phyloP scores from a whole-genome alignment of 2,888 invertebrate species.

The Meghimatium bilineatum region DNA sequence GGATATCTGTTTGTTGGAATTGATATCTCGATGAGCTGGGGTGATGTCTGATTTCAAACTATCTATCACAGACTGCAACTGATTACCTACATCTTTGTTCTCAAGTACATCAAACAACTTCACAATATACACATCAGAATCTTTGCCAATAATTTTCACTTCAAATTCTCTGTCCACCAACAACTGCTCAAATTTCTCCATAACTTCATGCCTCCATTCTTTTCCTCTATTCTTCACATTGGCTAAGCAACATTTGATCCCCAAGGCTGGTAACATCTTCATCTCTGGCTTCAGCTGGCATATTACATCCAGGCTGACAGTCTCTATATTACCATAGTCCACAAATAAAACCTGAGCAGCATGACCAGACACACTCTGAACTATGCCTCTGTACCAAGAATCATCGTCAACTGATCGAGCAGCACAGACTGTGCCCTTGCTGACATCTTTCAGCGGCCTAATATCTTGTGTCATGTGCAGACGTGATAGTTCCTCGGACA shows the following conservation, averaged over 20 bases:
- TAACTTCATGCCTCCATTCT: conserved; percentile 58
- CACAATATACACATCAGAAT: conserved; percentile 54
- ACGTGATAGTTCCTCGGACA: conserved; percentile 43
- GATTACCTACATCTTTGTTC: conserved; percentile 44
- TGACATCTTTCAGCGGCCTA: conserved; percentile 37
- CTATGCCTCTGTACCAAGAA: conserved; percentile 67
- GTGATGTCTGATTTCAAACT: not conserved
- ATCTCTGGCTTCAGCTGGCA: conserved; percentile 62
- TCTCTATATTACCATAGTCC: conserved; percentile 74
- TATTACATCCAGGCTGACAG: conserved; percentile 57
- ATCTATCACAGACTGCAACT: conserved; percentile 13
- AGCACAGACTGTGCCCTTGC: conserved; percentile 62
- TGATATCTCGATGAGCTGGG: not conserved
- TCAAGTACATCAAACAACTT: conserved; percentile 43
- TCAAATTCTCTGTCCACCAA: conserved; percentile 62
- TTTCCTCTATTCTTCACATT: conserved; percentile 52
- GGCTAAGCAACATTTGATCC: conserved; percentile 61
- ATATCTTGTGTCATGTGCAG: conserved; percentile 45
- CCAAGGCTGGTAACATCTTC: conserved; percentile 59
- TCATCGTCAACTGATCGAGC: conserved; percentile 68
- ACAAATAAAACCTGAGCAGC: conserved; percentile 66
- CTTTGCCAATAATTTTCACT: conserved; percentile 55
- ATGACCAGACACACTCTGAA: conserved; percentile 50
- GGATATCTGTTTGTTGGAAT: not conserved
- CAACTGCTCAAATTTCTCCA: conserved; percentile 63